Base-by-base conservation (phyloP, 2,113 vertebrate genomes). In the Circaetus cinerascens region DNA sequence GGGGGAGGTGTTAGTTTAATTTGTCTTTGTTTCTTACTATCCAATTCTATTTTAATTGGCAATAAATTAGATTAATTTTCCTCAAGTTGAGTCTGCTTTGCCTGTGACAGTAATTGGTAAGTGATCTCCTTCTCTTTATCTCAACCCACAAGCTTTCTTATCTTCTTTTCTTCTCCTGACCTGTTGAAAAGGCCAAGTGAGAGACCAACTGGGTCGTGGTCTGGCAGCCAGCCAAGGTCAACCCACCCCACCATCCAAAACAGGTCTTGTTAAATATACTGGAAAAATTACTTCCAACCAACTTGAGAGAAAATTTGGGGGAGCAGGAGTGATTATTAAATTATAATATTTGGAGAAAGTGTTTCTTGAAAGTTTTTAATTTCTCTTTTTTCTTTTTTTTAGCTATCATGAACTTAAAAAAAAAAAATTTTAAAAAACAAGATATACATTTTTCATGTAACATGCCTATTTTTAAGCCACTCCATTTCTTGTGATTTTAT, bases 351-450 rank as follows among this genome's bases (percentile, higher is more conserved):
- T 41, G 27, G 41, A 88, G 5, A 60, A 67, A 56, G 0, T 11
- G 1, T 46, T 88, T 68, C 9, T 19, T 6, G 1, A n/a, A 92
- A 30, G 7, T 21, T 56, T 92, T 90, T 20, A 7, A 34, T 84
- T 64, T 66, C 2, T 45, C 0, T 0, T 20, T 25, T 69, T 29
- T 38, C 4, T 1, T 59, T 46, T 13, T 75, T 74, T 74, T 20
- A 80, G 2, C 8, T 34, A 23, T 34, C 8, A 8, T 4, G 0
- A 73, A 50, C 4, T 78, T 50, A 50, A 50, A 21, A 86, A 59
- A 43, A 8, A 10, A 7, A 2, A 0, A 0, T 2, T 5, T 7
- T 13, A 20, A 64, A 27, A 15, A 10, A 1, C 7, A 36, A 73
- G 3, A 11, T 5, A 27, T 36, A 13, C 1, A 11, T 51, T 80